Conservation (phyloP, 1,140 invertebrate genomes). For the Drosophila sturtevanti region DNA sequence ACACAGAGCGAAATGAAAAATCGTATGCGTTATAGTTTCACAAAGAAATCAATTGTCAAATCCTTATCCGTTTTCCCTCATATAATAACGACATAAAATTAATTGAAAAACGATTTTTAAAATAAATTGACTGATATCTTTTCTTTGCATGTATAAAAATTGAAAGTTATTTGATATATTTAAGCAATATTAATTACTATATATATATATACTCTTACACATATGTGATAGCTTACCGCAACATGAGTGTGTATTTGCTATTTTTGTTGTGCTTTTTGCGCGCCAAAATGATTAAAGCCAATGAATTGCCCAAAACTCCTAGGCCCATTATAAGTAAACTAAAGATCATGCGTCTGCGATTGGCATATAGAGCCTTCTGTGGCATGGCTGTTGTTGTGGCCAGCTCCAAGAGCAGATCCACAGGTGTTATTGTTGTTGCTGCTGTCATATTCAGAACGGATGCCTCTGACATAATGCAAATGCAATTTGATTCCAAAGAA, state of each 20-base stretch:
- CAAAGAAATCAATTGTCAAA: too few relatives aligned
- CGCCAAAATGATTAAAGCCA: conserved; percentile 80
- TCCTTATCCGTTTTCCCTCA: too few relatives aligned
- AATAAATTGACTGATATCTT: too few relatives aligned
- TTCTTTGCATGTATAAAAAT: not conserved
- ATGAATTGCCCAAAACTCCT: conserved; percentile 74
- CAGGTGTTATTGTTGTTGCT: conserved; percentile 48
- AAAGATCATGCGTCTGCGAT: conserved; percentile 49
- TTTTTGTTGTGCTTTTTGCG: conserved; percentile 87
- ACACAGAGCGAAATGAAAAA: conserved; percentile 13
- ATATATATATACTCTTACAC: not conserved
- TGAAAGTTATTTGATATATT: not conserved
- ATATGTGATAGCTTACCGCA: conserved; percentile 83
- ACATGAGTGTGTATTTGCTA: conserved; percentile 90
- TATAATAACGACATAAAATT: too few relatives aligned
- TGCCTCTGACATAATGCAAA: conserved; percentile 16
- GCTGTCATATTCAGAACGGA: conserved; percentile 23
- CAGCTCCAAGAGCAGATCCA: conserved; percentile 14
- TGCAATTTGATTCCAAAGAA: conserved; percentile 2
- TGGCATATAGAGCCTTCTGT: conserved; percentile 51
- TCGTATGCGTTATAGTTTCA: too few relatives aligned
- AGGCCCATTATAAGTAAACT: conserved; percentile 60
- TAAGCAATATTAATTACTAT: too few relatives aligned
- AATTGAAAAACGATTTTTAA: too few relatives aligned
- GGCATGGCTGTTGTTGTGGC: not conserved